Percentiles rank a stretch among this genome's conserved stretches.
phyloP scores from a whole-genome alignment of 2,113 vertebrate species.

The Carassius auratus region DNA sequence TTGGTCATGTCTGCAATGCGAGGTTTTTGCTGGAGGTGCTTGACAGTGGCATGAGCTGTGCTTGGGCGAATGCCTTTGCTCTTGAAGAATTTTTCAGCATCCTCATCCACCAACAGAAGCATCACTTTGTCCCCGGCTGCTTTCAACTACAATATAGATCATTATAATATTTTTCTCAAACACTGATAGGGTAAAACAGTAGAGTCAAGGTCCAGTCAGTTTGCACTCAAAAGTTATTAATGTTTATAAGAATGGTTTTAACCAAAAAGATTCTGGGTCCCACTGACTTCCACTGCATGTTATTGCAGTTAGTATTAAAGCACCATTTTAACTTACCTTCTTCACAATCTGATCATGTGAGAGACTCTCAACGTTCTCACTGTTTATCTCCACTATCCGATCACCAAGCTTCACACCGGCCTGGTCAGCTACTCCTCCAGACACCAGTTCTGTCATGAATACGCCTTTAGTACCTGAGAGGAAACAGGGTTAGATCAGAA shows the following conservation, averaged over 20 bases:
- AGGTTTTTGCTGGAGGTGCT: constrained; percentile 81
- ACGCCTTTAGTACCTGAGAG: constrained; percentile 79
- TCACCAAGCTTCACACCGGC: constrained; percentile 84
- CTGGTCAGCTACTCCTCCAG: constrained; percentile 79
- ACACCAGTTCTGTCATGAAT: constrained; percentile 79
- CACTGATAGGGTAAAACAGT: neutral
- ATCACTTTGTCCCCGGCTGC: constrained; percentile 74
- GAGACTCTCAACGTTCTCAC: constrained; percentile 80
- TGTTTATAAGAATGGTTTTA: neutral
- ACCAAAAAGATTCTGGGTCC: neutral
- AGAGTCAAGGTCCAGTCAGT: neutral
- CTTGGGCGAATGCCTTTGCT: constrained; percentile 71
- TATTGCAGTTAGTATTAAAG: neutral
- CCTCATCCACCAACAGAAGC: constrained; percentile 85
- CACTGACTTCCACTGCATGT: neutral
- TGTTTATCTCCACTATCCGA: constrained; percentile 88
- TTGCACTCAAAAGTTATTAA: neutral
- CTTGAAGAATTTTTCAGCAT: constrained; percentile 75
- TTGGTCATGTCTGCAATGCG: constrained; percentile 77
- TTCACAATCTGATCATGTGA: constrained; percentile 82
- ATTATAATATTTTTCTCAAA: neutral
- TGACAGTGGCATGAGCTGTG: constrained; percentile 74
- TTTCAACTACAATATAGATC: constrained; percentile 74
- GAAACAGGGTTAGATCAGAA: neutral
- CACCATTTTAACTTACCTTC: constrained; percentile 69